A percentile compares a stretch with the other conserved stretches of the same genome.
Evolutionary conservation across 2,888 invertebrate species (phyloP).

Genomic region (Torymus aiolomorphi): DNA sequence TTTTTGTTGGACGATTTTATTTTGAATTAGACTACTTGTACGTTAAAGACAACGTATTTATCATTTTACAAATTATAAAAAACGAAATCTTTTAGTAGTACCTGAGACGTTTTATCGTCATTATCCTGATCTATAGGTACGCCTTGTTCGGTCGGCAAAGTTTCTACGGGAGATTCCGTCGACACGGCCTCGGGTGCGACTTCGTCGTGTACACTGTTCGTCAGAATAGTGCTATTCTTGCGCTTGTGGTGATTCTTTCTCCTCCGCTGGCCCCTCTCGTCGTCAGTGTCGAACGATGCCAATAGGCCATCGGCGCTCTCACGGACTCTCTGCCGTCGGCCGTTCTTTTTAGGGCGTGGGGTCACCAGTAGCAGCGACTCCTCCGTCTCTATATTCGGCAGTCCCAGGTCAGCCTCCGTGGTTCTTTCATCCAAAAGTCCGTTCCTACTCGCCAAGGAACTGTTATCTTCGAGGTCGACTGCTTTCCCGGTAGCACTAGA

Average conservation of each 20-base stretch:
- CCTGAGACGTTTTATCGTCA: background rate
- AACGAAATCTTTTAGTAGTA: too few relatives aligned
- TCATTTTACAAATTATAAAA: too few relatives aligned
- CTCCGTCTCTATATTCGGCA: slow-evolving; percentile 1
- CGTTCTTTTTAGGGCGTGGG: slow-evolving; percentile 60
- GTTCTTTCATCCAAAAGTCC: background rate
- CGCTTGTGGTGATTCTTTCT: slow-evolving; percentile 68
- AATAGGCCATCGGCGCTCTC: slow-evolving; percentile 45
- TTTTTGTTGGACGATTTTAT: too few relatives aligned
- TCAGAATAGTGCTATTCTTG: slow-evolving; percentile 68
- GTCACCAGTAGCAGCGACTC: slow-evolving; percentile 32
- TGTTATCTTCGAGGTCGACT: background rate
- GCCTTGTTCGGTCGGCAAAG: background rate
- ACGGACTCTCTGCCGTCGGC: slow-evolving; percentile 60
- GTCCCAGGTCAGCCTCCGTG: background rate
- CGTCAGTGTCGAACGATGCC: slow-evolving; percentile 63
- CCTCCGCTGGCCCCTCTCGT: slow-evolving; percentile 66
- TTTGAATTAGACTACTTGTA: too few relatives aligned
- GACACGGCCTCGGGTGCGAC: slow-evolving; percentile 6
- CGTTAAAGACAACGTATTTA: too few relatives aligned
- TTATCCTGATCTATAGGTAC: background rate
- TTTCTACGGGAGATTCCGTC: background rate
- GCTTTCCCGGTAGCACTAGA: too few relatives aligned
- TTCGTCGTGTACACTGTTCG: slow-evolving; percentile 69
- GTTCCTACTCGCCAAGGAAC: background rate